These are phyloP conservation scores for Pituophis catenifer DNA, from an alignment of 2,113 vertebrate species.

Conservation along the genomic window DNA sequence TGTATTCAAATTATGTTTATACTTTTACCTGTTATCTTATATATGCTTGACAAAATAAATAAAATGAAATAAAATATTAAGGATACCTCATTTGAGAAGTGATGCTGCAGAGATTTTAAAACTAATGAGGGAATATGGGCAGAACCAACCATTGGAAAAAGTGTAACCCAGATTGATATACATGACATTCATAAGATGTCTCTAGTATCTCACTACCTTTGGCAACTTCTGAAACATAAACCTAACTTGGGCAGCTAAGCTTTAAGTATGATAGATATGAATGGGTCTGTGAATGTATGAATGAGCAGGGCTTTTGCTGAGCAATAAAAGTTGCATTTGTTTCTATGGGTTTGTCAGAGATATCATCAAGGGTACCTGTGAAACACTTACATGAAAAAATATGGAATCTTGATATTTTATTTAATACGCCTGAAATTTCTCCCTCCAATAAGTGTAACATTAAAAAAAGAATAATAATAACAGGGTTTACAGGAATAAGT, in stretches of 20 bases:
- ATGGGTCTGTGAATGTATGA: background rate
- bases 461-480: background rate
- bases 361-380: background rate
- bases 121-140: background rate
- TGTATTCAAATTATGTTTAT: too few relatives aligned
- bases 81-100: background rate
- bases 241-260: background rate
- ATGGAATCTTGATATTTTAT: constrained; percentile 10
- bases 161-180: background rate
- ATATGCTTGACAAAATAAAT: too few relatives aligned
- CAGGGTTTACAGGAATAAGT: background rate
- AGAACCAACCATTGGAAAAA: background rate
- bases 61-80: background rate
- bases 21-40: too few relatives aligned
- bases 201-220: background rate
- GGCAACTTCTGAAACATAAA: background rate
- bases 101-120: background rate
- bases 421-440: constrained; percentile 4
- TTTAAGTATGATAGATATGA: background rate
- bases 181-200: background rate
- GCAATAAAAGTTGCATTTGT: background rate
- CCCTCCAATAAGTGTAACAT: background rate
- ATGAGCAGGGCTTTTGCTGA: background rate
- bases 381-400: background rate
- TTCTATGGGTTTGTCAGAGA: background rate